Evolutionary conservation across 2,888 invertebrate genomes (phyloP), one percentile per base, ranked within the genome.

Genomic region (Parnassius smintheus): DNA sequence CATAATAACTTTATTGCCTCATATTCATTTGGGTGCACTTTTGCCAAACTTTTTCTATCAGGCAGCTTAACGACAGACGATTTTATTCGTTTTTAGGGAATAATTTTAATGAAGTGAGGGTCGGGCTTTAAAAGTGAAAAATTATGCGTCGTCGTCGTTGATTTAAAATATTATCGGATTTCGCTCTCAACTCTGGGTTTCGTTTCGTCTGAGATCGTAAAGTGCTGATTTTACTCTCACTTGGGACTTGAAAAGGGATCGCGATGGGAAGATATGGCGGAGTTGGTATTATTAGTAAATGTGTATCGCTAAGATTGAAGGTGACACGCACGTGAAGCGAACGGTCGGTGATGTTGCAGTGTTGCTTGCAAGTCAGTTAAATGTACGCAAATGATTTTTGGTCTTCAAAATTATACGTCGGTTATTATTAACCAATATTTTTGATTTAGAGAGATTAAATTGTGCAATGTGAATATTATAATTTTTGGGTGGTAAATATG

Each of bases 1-100:
- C 65, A 62, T 67, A 68, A 66, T 63, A 68, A 68, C 66, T 71
- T 73, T 70, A 72, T 68, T 64, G 68, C 61, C 51, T 25, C 44
- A 42, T 45, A 35, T 55, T 55, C 18, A 58, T 56, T 64, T 61
- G 44, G 62, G 44, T 54, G 35, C 65, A 64, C 52, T 65, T 65
- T 59, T 54, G 56, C 50, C 51, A 45, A 55, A 42, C 22, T 51
- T 67, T 65, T 60, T 60, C 67, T 66, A 65, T 66, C 59, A 54
- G 44, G 56, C 65, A 51, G 65, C 61, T 68, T 59, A 59, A 52
- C 44, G 63, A 55, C 59, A 52, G 45, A 11, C 41, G 48, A 55
- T 50, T 55, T 45, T 49, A 42, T 50, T 49, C 35, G 35, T 45
- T 35, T 56, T 46, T 35, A 35, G 25, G 46, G 56, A 56, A 57